Evolutionary conservation across 1,140 invertebrate genomes (phyloP).

Genomic region (Paramacrobiotus metropolitanus): DNA sequence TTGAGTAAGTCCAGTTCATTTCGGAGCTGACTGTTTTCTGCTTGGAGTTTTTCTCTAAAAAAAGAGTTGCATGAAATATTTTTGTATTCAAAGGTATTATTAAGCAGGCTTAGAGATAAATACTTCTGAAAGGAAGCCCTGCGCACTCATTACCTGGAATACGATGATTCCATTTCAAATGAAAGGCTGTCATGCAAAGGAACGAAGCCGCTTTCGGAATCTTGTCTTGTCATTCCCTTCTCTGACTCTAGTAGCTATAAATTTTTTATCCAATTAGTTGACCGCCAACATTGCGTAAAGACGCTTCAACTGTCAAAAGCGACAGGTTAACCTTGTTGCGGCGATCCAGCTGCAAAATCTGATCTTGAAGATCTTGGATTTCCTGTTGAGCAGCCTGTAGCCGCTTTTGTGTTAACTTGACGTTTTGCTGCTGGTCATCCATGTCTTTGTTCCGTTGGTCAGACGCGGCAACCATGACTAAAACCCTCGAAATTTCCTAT

Average conservation of each 20-base stretch:
- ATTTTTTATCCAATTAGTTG: no score
- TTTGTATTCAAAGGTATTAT: no score
- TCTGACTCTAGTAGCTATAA: not conserved
- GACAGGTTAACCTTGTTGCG: not conserved
- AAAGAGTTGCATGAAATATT: no score
- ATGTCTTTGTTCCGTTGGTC: not conserved
- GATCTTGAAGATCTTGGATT: not conserved
- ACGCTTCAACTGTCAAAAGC: not conserved
- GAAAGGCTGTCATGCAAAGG: not conserved
- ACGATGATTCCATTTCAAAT: not conserved
- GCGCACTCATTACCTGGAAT: no score
- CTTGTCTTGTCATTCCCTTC: not conserved
- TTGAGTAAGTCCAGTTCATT: no score
- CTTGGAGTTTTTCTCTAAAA: no score
- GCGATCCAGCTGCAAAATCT: not conserved
- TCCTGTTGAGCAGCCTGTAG: not conserved
- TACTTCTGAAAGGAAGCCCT: no score
- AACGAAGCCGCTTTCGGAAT: not conserved
- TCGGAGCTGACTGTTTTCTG: no score
- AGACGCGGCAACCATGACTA: not conserved
- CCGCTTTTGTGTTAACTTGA: not conserved
- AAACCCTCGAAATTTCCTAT: not conserved
- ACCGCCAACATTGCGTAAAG: not conserved
- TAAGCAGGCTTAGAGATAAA: no score
- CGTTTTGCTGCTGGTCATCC: not conserved